Base-by-base conservation (phyloP, 2,797 vertebrate species). In the Limnodromus scolopaceus region DNA sequence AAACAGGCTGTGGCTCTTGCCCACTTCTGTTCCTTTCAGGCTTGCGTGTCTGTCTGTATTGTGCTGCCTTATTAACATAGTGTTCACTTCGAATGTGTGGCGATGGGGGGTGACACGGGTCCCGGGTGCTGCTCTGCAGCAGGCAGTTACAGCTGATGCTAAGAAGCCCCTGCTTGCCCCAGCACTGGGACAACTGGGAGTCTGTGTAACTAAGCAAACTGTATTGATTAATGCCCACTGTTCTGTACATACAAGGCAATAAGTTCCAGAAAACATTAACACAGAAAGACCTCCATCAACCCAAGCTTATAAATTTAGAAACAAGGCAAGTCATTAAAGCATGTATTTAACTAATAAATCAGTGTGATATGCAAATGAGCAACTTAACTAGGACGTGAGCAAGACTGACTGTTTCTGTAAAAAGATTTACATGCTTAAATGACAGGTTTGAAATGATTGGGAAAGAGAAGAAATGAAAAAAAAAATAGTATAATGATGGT, bases 31-130 rank as follows among this genome's bases (percentile, higher is more conserved):
- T 24, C 27, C 15, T 85, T 87, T 91, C 61, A 60, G 43, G 17
- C 22, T 39, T 15, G 6, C 1, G 3, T 74, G 54, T 28, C 77
- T 8, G 0, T 25, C 25, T 2, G 1, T 13, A 5, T 28, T 45
- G 24, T 30, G 49, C 46, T 75, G n/a, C 43, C 38, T 32, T 28
- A 2, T 54, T 45, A 14, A 25, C n/a, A 4, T 1, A 1, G 3
- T 10, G 2, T 17, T 83, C 0, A 0, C n/a, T 68, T 16, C 23
- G 45, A 57, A 30, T 12, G 32, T 0, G 3, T 63, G 32, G 18
- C 77, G 23, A 7, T 25, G 16, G 22, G 58, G 49, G 13, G 7
- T 49, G 34, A 27, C 49, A 28, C 1, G 4, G 23, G 23, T 27
- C 38, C 27, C 3, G 3, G 43, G 24, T 36, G 55, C 46, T 55